Evolutionary conservation across 2,888 invertebrate species (phyloP), one percentile per base, ranked within the genome.

Genomic region (Meiosimyza decipiens): DNA sequence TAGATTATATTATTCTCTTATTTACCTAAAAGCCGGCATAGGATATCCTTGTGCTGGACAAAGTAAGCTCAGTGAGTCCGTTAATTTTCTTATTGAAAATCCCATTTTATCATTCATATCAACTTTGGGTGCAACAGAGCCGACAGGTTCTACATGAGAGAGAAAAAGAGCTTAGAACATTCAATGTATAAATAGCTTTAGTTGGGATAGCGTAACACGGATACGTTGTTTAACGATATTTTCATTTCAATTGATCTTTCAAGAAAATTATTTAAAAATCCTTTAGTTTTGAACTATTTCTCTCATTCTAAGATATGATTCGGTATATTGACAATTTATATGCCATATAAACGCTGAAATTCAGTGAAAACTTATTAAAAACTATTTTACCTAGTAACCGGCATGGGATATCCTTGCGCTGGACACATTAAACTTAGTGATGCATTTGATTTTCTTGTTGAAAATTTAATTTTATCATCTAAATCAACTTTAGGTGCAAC

Each of bases 41-140:
- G 91, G 91, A 85, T 88, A 91, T 40, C 92, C 92, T 88, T 94
- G 93, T 73, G 92, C 92, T 73, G 92, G 92, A 84, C 93, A 94
- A 80, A 91, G 89, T 78, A 94, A 89, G 64, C 91, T 89, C 79
- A 91, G 82, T 59, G 88, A 87, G 60, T 83, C 81, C 15, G 80
- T 82, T 40, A 79, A 79, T 73, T 79, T 73, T 65, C 80, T 81
- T 16, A 82, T 82, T 6, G 82, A 76, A 74, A 85, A 82, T 67
- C 84, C 82, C 74, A 84, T 80, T 79, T 87, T 88, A 72, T 89
- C 89, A 6, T 88, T 84, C 71, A 86, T 87, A 73, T 88, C 88
- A 64, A 91, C 89, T 85, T 90, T 91, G 12, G 91, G 91, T 63
- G 88, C 87, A 68, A 90, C 89, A 75, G 89, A 89, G 74, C 90